These are phyloP conservation scores for Burhinus bistriatus DNA, from an alignment of 2,113 vertebrate species.

Conservation along the genomic window DNA sequence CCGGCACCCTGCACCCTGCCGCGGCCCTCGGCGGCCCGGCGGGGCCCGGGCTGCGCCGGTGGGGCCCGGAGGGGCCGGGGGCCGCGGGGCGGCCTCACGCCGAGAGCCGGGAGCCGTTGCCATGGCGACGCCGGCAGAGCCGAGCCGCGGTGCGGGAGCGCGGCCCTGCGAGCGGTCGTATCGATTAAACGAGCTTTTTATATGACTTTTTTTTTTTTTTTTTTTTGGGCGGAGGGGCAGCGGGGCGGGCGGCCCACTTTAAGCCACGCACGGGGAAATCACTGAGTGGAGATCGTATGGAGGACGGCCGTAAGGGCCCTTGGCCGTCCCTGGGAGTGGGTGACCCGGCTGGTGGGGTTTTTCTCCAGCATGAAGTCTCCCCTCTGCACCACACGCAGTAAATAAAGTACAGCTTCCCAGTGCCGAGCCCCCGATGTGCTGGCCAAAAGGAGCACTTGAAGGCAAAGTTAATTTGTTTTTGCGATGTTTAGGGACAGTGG, in stretches of 20 bases:
- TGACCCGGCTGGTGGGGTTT: neutral
- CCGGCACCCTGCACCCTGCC: too few relatives aligned
- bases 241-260: neutral
- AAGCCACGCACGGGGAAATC: neutral
- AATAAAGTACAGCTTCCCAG: neutral
- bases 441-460: neutral
- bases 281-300: neutral
- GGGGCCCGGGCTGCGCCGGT: neutral
- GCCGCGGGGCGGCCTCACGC: conserved; percentile 27
- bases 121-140: conserved; percentile 73
- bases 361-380: neutral
- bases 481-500: neutral
- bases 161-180: conserved; percentile 65
- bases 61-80: neutral
- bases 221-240: neutral
- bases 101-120: conserved; percentile 67
- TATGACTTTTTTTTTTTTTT: neutral
- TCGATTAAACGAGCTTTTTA: conserved; percentile 59
- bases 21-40: neutral
- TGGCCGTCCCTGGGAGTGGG: neutral
- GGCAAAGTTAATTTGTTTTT: neutral
- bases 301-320: neutral
- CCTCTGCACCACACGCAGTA: neutral
- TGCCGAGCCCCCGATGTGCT: neutral
- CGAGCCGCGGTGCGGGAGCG: conserved; percentile 57